phyloP scores from a whole-genome alignment of 2,888 invertebrate species.

The Papilio gigon region DNA sequence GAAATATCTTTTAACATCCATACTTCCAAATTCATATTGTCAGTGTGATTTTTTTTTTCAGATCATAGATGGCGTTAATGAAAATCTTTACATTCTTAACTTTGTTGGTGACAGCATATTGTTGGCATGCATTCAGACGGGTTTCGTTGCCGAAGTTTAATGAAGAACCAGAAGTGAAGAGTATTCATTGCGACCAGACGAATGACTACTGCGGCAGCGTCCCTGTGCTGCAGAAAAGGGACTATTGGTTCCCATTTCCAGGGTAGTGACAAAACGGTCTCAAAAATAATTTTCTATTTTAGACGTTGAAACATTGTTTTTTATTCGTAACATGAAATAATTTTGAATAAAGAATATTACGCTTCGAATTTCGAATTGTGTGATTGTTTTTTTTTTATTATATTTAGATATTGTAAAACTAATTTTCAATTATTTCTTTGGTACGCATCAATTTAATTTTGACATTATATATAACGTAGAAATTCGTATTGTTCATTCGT shows the following conservation, averaged over 20 bases:
- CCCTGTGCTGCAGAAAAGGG: not conserved
- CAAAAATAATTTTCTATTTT: too few relatives aligned
- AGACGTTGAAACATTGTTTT: not conserved
- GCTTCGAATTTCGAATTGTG: too few relatives aligned
- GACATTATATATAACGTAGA: too few relatives aligned
- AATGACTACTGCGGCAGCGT: conserved; percentile 17
- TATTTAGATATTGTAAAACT: too few relatives aligned
- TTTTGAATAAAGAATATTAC: too few relatives aligned
- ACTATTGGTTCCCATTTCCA: conserved; percentile 12
- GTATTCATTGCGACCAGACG: conserved; percentile 13
- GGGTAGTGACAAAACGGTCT: not conserved
- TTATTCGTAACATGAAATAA: too few relatives aligned
- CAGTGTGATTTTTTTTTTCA: not conserved
- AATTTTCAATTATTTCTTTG: too few relatives aligned
- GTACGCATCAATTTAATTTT: too few relatives aligned
- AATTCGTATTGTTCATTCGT: too few relatives aligned
- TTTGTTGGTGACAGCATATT: not conserved
- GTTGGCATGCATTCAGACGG: not conserved
- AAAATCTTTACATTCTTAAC: not conserved
- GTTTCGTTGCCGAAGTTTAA: not conserved
- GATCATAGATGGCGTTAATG: not conserved
- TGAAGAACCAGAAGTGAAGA: not conserved
- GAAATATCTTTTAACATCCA: too few relatives aligned
- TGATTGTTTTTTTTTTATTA: too few relatives aligned
- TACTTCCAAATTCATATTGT: too few relatives aligned